These are phyloP conservation scores for Pantherophis alleghaniensis DNA, from an alignment of 2,797 vertebrate genomes.

Conservation along the genomic window DNA sequence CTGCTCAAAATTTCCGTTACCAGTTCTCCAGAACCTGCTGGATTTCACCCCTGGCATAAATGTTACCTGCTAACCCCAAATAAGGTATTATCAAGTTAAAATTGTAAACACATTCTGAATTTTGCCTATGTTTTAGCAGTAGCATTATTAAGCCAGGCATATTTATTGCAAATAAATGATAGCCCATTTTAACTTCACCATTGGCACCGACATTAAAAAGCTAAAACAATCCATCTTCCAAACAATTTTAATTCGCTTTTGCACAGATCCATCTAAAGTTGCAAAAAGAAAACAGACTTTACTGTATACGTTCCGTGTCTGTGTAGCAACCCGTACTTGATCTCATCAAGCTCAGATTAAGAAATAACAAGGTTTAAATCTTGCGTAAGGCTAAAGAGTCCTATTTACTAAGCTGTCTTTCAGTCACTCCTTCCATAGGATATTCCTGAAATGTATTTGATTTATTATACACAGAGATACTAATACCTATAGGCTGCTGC, in stretches of 20 bases:
- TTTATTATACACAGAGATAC: not conserved
- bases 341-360: not conserved
- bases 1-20: no score
- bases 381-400: not conserved
- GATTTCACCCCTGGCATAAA: not conserved
- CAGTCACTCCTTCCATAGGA: not conserved
- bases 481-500: not conserved
- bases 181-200: not conserved
- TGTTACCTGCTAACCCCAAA: constrained; percentile 37
- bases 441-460: not conserved
- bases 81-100: constrained; percentile 21
- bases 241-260: not conserved
- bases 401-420: not conserved
- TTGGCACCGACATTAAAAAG: not conserved
- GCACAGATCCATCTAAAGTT: not conserved
- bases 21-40: no score
- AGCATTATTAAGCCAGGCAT: not conserved
- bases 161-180: not conserved
- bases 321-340: not conserved
- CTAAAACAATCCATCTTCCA: not conserved
- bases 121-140: not conserved
- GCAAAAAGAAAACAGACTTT: not conserved
- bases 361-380: not conserved
- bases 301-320: not conserved
- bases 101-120: not conserved